Percentiles rank a stretch among this genome's conserved stretches.
phyloP scores from a whole-genome alignment of 2,113 vertebrate species.

The Galbula dea region DNA sequence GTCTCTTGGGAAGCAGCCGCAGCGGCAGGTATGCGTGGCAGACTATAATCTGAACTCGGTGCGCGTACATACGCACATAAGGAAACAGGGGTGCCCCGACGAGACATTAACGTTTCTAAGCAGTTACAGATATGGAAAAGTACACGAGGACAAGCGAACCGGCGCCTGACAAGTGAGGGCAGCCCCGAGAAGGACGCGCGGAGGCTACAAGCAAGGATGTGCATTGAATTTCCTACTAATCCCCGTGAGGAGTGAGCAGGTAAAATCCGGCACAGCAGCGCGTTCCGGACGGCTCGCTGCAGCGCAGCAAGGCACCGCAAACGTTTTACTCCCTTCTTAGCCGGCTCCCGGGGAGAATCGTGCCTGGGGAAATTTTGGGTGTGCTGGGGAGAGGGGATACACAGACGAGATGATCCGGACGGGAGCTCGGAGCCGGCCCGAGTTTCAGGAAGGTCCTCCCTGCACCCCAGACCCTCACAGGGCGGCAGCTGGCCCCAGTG shows the following conservation, averaged over 20 bases:
- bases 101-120: background rate
- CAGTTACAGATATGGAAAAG: background rate
- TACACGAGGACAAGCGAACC: rapidly evolving
- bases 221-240: rapidly evolving
- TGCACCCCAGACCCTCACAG: background rate
- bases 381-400: too few relatives aligned
- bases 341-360: background rate
- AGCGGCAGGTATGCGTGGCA: background rate
- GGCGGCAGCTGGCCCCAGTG: too few relatives aligned
- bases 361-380: background rate
- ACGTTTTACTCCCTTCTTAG: too few relatives aligned
- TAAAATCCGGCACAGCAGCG: background rate
- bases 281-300: background rate
- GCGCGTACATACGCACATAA: background rate
- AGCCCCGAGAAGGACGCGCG: background rate
- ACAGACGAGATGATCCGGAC: too few relatives aligned
- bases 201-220: background rate
- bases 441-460: background rate
- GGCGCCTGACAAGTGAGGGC: background rate
- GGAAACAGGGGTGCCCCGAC: background rate
- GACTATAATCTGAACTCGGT: background rate
- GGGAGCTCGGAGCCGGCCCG: too few relatives aligned
- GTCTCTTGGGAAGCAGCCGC: background rate
- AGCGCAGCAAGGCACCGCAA: background rate
- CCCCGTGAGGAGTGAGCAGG: background rate